Evolutionary conservation across 1,140 invertebrate species (phyloP).

Genomic region (Drosophila novamexicana): DNA sequence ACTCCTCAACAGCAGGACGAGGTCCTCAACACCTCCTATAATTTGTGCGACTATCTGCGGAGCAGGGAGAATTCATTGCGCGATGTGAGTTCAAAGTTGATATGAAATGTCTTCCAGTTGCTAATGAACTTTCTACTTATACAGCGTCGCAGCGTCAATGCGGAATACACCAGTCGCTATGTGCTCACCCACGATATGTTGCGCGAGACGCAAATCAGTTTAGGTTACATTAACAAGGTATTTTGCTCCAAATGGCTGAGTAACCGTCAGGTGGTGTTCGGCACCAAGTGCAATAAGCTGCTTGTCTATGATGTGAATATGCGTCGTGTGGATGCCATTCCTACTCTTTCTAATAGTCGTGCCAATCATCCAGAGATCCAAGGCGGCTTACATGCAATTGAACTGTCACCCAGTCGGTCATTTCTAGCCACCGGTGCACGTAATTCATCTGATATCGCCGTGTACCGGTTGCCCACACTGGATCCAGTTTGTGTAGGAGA

Average conservation of each 20-base stretch:
- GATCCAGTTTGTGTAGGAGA: slow-evolving; percentile 98
- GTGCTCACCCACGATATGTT: slow-evolving; percentile 95
- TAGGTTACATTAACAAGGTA: slow-evolving; percentile 97
- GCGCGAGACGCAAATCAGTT: slow-evolving; percentile 91
- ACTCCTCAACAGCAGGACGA: slow-evolving; percentile 89
- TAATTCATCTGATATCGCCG: slow-evolving; percentile 96
- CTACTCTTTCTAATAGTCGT: slow-evolving; percentile 88
- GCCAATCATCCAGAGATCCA: slow-evolving; percentile 87
- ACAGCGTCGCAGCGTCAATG: slow-evolving; percentile 88
- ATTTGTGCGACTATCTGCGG: slow-evolving; percentile 93
- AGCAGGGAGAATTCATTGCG: slow-evolving; percentile 89
- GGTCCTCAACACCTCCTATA: slow-evolving; percentile 91
- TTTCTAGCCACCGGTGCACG: slow-evolving; percentile 96
- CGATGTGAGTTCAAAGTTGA: slow-evolving; percentile 85
- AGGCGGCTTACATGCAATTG: slow-evolving; percentile 96
- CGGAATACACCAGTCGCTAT: slow-evolving; percentile 92
- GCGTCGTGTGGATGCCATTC: slow-evolving; percentile 93
- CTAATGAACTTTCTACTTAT: slow-evolving; percentile 31
- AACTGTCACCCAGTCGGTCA: slow-evolving; percentile 96
- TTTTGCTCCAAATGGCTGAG: slow-evolving; percentile 98
- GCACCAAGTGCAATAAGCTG: slow-evolving; percentile 98
- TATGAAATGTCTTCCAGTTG: slow-evolving; percentile 7
- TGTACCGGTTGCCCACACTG: slow-evolving; percentile 96
- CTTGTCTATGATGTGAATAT: slow-evolving; percentile 93
- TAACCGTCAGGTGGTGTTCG: slow-evolving; percentile 96